Percentiles rank a stretch among this genome's conserved stretches.
These are phyloP conservation scores for Mobula birostris DNA, from an alignment of 2,113 vertebrate species.

Conservation along the genomic window DNA sequence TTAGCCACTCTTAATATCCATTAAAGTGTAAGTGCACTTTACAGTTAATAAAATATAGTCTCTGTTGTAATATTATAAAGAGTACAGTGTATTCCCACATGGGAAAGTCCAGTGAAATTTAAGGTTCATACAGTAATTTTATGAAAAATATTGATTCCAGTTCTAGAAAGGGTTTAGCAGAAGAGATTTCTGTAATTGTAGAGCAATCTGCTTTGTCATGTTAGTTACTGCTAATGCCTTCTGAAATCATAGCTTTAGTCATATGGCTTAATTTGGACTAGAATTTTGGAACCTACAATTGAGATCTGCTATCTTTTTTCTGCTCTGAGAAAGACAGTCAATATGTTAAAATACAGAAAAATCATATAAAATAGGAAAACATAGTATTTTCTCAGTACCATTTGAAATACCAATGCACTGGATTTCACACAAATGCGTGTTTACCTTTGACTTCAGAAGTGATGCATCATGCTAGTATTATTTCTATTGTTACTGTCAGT, in stretches of 20 bases:
- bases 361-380: no score
- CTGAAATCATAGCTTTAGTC: neutral
- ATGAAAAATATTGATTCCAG: neutral
- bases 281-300: neutral
- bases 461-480: neutral
- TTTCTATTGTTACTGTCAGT: neutral
- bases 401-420: neutral
- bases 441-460: slow-evolving; percentile 19
- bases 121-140: neutral
- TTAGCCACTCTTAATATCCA: no score
- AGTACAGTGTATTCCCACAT: no score
- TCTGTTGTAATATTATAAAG: no score
- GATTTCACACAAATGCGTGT: neutral
- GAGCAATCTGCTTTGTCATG: neutral
- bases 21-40: no score
- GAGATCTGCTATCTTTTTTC: neutral
- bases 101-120: neutral
- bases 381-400: neutral
- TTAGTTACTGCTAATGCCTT: neutral
- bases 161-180: neutral
- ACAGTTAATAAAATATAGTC: no score
- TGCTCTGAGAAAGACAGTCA: neutral
- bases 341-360: neutral
- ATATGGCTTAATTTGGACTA: neutral
- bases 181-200: neutral